Evolutionary conservation across 1,140 invertebrate genomes (phyloP).

Genomic region (Lasaia peninsularis): DNA sequence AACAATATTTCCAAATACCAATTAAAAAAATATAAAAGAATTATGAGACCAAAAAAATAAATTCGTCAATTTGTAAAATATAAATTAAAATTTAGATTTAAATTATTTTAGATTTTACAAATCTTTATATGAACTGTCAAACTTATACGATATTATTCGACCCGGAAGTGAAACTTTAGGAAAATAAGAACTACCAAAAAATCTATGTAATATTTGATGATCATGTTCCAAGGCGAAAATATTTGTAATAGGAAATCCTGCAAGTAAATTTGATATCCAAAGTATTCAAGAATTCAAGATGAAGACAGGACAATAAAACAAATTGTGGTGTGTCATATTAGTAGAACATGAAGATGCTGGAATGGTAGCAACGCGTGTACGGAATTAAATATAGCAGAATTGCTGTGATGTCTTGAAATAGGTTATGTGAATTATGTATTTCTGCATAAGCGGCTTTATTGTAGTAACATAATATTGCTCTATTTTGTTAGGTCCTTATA

Average conservation of each 20-base stretch:
- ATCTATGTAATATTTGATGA: too few species aligned
- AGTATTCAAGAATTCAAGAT: slow-evolving; percentile 4
- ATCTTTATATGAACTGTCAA: too few species aligned
- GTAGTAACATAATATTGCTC: neutral
- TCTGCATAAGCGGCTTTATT: neutral
- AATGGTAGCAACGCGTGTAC: slow-evolving; percentile 2
- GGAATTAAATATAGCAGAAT: neutral
- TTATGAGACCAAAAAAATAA: too few species aligned
- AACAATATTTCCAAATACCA: too few species aligned
- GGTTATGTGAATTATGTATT: slow-evolving; percentile 9
- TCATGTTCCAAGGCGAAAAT: neutral
- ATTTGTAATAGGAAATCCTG: neutral
- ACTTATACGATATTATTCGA: too few species aligned
- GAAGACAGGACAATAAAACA: neutral
- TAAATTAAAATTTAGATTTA: too few species aligned
- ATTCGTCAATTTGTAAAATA: too few species aligned
- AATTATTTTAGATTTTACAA: too few species aligned
- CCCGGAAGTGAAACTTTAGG: too few species aligned
- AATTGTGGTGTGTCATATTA: neutral
- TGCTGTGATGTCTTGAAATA: slow-evolving; percentile 6
- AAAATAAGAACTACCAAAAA: too few species aligned
- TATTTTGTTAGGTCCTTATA: neutral
- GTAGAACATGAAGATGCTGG: slow-evolving; percentile 2
- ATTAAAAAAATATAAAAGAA: too few species aligned
- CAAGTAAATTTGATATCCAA: neutral